Evolutionary conservation across 2,888 invertebrate genomes (phyloP), one percentile per base, ranked within the genome.

Genomic region (Vandiemenella viatica): DNA sequence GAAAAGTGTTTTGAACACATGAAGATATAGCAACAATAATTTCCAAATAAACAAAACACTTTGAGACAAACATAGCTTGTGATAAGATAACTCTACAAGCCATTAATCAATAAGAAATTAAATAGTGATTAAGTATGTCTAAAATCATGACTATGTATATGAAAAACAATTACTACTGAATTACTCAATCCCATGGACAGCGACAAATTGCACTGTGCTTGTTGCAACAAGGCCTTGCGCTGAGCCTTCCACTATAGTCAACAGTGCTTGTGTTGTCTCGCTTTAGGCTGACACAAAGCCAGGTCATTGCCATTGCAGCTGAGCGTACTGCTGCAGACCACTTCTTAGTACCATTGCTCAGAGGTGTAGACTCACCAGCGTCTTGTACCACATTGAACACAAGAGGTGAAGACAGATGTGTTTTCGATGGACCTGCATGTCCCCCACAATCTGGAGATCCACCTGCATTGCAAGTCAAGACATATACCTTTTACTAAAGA

Each of bases 321-420:
- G 18, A 6, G 13, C 19, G 17, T 7, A 37, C 32, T 37, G 41
- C 37, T 16, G 10, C 13, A 3, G 17, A 20, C 20, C 46, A 45
- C 23, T 21, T 38, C n/a, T 37, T 26, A 17, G 37, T 23, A 6
- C 22, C 23, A 1, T 17, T 8, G 15, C 50, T 20, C 17, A 55
- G 43, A 4, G 55, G 55, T 15, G 15, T 8, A 1, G 32, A 32
- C 41, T 59, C 59, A 16, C 54, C 55, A 3, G 55, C 56, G 49
- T 59, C 59, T 5, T 21, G 41, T 16, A 48, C 47, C n/a, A 59
- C 42, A 46, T 59, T 48, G 46, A 55, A 58, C 22, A 58, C 49
- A 18, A 59, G 49, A 7, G 59, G 58, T 6, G 55, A 53, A 40
- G 53, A 38, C 38, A 54, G 55, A n/a, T n/a, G n/a, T 10, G 32